Evolutionary conservation across 2,797 vertebrate species (phyloP).

Genomic region (Pelodytes ibericus): DNA sequence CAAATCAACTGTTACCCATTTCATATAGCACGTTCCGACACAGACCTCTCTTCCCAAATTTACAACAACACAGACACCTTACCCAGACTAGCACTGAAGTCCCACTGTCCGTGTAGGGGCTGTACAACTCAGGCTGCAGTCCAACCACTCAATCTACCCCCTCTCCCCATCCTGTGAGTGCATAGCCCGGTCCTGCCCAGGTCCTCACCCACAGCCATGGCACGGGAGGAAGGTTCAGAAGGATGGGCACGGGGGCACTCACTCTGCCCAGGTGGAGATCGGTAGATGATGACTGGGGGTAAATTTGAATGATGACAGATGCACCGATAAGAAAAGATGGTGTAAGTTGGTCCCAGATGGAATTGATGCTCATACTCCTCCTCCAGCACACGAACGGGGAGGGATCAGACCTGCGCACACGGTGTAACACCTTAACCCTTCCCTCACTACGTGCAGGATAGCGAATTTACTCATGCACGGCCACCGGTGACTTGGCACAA

Average conservation of each 20-base stretch:
- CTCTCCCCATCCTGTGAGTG: neutral
- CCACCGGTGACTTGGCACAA: neutral
- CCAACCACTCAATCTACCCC: neutral
- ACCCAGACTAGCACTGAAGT: neutral
- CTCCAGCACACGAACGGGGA: rapidly evolving
- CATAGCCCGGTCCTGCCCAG: neutral
- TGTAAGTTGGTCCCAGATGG: neutral
- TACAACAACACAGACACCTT: rapidly evolving
- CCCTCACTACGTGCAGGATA: neutral
- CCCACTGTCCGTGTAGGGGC: neutral
- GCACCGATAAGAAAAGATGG: neutral
- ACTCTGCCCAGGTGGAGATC: neutral
- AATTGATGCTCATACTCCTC: no score
- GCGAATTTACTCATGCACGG: no score
- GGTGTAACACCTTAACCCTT: neutral
- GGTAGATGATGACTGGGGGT: neutral
- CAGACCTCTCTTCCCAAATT: neutral
- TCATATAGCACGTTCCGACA: no score
- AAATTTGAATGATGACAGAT: neutral
- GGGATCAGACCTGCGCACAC: neutral
- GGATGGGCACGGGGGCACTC: neutral
- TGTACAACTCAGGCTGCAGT: neutral
- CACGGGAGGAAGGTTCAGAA: neutral
- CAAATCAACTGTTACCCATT: no score
- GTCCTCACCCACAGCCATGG: neutral